These are phyloP conservation scores for Diachasmimorpha longicaudata DNA, from an alignment of 1,140 invertebrate genomes.

Conservation along the genomic window DNA sequence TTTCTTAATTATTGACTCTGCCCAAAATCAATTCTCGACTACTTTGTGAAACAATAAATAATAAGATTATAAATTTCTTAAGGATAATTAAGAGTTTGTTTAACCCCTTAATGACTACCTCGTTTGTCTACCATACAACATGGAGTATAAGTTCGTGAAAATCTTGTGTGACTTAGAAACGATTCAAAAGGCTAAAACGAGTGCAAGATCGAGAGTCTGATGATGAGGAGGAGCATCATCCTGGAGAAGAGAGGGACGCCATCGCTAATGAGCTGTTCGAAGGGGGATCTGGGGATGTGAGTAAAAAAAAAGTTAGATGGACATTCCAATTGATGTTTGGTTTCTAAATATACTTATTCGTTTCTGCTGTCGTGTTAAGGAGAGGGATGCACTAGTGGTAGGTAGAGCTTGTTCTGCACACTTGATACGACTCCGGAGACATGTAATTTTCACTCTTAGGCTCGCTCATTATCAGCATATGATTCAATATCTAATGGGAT, in stretches of 20 bases:
- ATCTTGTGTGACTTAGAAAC: constrained; percentile 68
- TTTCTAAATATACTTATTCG: constrained; percentile 15
- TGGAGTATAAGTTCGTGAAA: too few relatives aligned
- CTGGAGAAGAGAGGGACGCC: constrained; percentile 80
- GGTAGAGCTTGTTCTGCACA: constrained; percentile 20
- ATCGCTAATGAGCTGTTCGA: constrained; percentile 91
- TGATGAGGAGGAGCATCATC: constrained; percentile 74
- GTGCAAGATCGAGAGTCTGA: constrained; percentile 90
- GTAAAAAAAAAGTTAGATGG: constrained; percentile 39
- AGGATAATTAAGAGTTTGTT: too few relatives aligned
- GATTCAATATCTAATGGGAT: too few relatives aligned
- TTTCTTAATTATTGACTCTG: too few relatives aligned
- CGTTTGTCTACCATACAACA: too few relatives aligned
- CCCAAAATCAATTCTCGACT: too few relatives aligned
- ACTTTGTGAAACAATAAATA: too few relatives aligned
- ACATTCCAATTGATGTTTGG: neutral
- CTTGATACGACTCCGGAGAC: neutral
- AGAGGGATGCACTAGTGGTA: constrained; percentile 48
- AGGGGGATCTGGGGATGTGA: constrained; percentile 82
- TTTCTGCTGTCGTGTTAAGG: constrained; percentile 42
- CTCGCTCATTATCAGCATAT: neutral
- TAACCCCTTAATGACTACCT: too few relatives aligned
- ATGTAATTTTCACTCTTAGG: neutral
- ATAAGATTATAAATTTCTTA: too few relatives aligned
- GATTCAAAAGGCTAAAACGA: constrained; percentile 83